A percentile compares a stretch with the other conserved stretches of the same genome.
phyloP scores from a whole-genome alignment of 2,113 vertebrate genomes.

The Panthera tigris region DNA sequence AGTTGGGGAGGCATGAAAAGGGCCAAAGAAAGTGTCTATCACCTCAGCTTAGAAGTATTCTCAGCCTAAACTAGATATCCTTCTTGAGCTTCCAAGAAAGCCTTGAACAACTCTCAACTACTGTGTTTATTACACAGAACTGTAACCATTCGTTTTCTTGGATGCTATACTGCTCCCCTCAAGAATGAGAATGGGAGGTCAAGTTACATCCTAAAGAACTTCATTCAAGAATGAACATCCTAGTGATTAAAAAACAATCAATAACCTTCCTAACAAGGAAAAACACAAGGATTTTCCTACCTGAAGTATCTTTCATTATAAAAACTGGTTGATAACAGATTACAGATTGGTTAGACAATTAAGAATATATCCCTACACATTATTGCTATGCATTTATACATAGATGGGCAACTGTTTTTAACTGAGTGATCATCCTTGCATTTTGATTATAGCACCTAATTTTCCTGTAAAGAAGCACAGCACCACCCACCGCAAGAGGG shows the following conservation, averaged over 20 bases:
- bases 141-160: background rate
- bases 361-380: background rate
- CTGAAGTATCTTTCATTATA: background rate
- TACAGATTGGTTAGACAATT: background rate
- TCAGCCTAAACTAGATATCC: background rate
- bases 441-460: background rate
- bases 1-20: background rate
- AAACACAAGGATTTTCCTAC: background rate
- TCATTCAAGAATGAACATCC: background rate
- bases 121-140: background rate
- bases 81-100: background rate
- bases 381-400: background rate
- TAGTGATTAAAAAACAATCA: background rate
- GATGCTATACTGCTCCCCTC: background rate
- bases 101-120: background rate
- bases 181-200: background rate
- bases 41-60: background rate
- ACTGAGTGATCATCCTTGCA: background rate
- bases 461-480: background rate
- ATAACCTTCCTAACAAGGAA: background rate
- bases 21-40: background rate
- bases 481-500: background rate
- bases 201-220: background rate
- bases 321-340: background rate
- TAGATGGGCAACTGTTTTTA: background rate